phyloP scores from a whole-genome alignment of 2,797 vertebrate genomes.

The Sebastes kiyomatsui region DNA sequence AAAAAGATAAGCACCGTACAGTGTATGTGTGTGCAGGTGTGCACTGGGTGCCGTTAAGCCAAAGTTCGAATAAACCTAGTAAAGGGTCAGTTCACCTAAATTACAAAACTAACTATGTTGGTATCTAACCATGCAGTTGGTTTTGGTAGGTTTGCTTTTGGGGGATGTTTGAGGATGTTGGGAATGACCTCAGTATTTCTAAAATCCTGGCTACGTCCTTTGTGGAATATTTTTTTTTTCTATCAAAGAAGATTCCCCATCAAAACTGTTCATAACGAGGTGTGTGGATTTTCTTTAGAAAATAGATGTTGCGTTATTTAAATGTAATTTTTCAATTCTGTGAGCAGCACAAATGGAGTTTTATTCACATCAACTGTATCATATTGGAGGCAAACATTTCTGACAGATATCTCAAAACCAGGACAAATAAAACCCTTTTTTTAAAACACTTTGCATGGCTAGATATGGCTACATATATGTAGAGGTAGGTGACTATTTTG shows the following conservation, averaged over 20 bases:
- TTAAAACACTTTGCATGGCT: too few relatives aligned
- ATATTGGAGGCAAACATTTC: background rate
- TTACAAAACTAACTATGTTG: background rate
- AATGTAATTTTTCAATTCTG: too few relatives aligned
- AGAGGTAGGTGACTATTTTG: background rate
- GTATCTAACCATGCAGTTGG: background rate
- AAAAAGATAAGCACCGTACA: conserved; percentile 9
- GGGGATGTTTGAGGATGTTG: background rate
- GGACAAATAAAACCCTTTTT: background rate
- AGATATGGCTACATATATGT: too few relatives aligned
- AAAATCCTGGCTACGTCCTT: background rate
- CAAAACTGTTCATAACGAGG: background rate
- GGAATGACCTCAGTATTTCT: background rate
- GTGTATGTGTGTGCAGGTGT: background rate
- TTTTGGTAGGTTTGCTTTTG: background rate
- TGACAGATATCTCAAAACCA: background rate
- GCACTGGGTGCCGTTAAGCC: background rate
- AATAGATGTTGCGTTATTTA: too few relatives aligned
- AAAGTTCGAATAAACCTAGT: background rate
- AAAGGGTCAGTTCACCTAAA: background rate
- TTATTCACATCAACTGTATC: background rate
- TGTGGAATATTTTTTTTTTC: background rate
- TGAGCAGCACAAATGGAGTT: too few relatives aligned
- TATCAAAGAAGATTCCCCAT: too few relatives aligned
- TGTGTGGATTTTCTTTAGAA: background rate